Evolutionary conservation across 30 jellyfish, hydroid and myxozoan species (phyloP), one percentile per base, ranked within the genome.

Genomic region (Hydra vulgaris): DNA sequence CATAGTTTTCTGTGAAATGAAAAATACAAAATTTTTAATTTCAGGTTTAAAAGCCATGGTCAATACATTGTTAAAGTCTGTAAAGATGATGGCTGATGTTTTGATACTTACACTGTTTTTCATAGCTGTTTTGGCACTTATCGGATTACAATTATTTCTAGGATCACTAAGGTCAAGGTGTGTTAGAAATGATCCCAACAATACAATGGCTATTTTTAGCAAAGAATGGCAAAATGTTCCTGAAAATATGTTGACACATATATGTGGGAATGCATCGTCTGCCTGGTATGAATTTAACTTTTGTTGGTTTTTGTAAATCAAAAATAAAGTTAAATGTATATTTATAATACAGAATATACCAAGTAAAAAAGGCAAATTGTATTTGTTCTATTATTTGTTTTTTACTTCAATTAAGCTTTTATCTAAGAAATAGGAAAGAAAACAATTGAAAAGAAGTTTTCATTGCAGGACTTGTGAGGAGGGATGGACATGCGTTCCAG

Each of bases 21-120:
- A 7, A 0, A 0, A 25, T 70, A 25, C 17, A 70, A 21, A 70
- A 7, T 25, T 70, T 0, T 18, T 25, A 26, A 40, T 40, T 56
- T 17, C 81, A 89, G 96, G 97, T 55, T 78, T 90, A 18, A 90
- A 90, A 74, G 97, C 97, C 26, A 90, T 90, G 97, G 97, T 90
- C 72, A 90, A 90, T 79, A 90, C 97, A 27, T 77, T 90, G 70
- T 68, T 90, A 66, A 90, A 90, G 69, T 90, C 97, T 23, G 86
- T 90, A 95, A 79, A 83, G 78, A 87, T 90, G 95, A 90, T 90
- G 97, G 85, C 97, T 0, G 97, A 90, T 76, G 97, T 90, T 27
- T 72, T 90, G 24, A 90, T 90, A 75, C 87, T 90, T 82, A 90
- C 97, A n/a, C 27, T 86, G 66, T 90, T 90, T 61, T 90, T 90